Evolutionary conservation across 2,113 vertebrate genomes (phyloP).

Genomic region (Myrmecophaga tridactyla): DNA sequence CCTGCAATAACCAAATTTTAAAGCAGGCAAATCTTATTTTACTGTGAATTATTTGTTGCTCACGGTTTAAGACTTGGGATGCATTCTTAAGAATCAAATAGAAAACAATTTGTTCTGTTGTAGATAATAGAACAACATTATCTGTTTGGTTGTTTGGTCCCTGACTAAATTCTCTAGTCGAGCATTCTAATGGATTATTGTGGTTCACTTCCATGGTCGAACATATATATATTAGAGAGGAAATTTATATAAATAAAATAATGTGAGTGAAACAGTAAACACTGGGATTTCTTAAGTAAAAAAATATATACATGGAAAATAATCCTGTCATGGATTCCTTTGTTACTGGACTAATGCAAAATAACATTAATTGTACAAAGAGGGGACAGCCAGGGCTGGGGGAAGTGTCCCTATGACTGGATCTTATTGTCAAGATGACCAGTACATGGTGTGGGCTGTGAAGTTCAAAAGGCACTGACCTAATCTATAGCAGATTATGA

Average conservation of each 20-base stretch:
- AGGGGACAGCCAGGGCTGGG: background rate
- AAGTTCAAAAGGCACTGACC: background rate
- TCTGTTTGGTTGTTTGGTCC: too few species aligned
- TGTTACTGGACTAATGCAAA: background rate
- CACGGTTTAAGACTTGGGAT: background rate
- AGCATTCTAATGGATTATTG: background rate
- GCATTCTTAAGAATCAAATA: conserved; percentile 5
- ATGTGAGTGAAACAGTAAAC: background rate
- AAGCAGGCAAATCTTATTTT: background rate
- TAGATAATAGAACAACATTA: too few species aligned
- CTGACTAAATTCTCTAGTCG: background rate
- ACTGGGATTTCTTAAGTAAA: background rate
- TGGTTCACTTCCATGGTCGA: background rate
- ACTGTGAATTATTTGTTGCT: background rate
- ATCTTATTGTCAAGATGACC: background rate
- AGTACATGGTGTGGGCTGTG: background rate
- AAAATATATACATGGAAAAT: background rate
- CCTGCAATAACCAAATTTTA: conserved; percentile 10
- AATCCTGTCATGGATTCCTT: background rate
- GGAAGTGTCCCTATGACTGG: background rate
- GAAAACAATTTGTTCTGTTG: background rate
- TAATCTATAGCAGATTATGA: background rate
- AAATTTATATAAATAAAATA: background rate
- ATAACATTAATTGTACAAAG: background rate
- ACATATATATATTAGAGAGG: background rate